These are phyloP conservation scores for Thalassaphorura encarpata DNA, from an alignment of 1,140 invertebrate genomes.

Conservation along the genomic window DNA sequence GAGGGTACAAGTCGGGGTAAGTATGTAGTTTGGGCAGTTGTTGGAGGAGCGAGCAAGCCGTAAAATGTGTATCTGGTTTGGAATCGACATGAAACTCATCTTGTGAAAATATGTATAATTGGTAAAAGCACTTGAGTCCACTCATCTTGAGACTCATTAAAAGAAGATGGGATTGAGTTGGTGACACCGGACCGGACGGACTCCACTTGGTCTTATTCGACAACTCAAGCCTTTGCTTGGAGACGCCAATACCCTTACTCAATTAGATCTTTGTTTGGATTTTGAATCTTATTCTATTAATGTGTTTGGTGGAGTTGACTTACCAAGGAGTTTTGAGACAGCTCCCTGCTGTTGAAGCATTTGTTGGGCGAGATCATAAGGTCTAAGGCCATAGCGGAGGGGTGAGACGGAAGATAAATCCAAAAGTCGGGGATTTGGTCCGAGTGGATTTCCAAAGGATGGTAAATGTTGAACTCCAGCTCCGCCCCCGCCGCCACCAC, in stretches of 20 bases:
- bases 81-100: not conserved
- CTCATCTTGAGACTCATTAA: too few species aligned
- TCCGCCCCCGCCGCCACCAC: slow-evolving; percentile 53
- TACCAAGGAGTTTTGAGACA: slow-evolving; percentile 77
- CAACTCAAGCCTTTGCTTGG: too few species aligned
- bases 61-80: not conserved
- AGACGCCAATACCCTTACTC: too few species aligned
- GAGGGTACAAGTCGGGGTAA: too few species aligned
- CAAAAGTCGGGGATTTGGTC: slow-evolving; percentile 59
- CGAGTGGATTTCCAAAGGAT: slow-evolving; percentile 53
- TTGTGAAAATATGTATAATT: slow-evolving; percentile 3
- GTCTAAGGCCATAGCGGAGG: slow-evolving; percentile 60
- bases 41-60: not conserved
- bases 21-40: too few species aligned
- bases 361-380: slow-evolving; percentile 80
- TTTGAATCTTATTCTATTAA: too few species aligned
- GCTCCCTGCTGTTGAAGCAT: slow-evolving; percentile 81
- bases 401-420: slow-evolving; percentile 51
- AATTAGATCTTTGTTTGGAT: not conserved
- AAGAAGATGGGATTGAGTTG: too few species aligned
- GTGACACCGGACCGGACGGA: too few species aligned
- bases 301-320: slow-evolving; percentile 40
- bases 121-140: too few species aligned
- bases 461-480: slow-evolving; percentile 42
- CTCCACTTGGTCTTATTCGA: too few species aligned